Evolutionary conservation across 2,797 vertebrate species (phyloP).

Genomic region (Lates japonicus): DNA sequence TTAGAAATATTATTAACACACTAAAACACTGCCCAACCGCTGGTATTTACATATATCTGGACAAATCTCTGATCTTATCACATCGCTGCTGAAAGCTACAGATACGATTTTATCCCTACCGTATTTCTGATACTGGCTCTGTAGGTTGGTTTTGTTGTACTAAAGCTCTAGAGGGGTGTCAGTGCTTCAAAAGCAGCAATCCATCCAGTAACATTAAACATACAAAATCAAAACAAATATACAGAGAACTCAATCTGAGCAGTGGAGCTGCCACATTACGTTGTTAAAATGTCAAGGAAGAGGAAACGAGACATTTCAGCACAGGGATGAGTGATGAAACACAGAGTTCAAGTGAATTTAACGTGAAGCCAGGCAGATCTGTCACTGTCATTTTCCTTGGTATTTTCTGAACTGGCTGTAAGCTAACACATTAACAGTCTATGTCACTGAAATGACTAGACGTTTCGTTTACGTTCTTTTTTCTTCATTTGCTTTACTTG

Average conservation of each 20-base stretch:
- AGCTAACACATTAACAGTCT: neutral
- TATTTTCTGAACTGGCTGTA: conserved; percentile 17
- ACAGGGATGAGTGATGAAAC: conserved; percentile 57
- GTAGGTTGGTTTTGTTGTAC: neutral
- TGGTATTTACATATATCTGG: neutral
- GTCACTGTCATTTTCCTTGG: conserved; percentile 46
- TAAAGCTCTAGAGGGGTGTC: neutral
- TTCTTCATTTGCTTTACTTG: neutral
- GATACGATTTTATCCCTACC: neutral
- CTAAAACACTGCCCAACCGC: neutral
- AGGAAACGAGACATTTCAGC: conserved; percentile 30
- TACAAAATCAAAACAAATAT: conserved; percentile 40
- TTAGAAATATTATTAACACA: too few species aligned
- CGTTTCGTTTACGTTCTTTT: neutral
- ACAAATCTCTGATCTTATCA: neutral
- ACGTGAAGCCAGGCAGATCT: conserved; percentile 24
- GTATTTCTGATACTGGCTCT: neutral
- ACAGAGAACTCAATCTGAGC: conserved; percentile 33
- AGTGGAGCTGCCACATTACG: conserved; percentile 27
- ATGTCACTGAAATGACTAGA: neutral
- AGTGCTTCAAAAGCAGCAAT: conserved; percentile 11
- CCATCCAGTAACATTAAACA: conserved; percentile 22
- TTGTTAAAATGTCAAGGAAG: conserved; percentile 58
- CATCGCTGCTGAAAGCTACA: neutral
- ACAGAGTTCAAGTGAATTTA: conserved; percentile 47